phyloP scores from a whole-genome alignment of 2,888 invertebrate species.

The Lasioglossum malachurum region DNA sequence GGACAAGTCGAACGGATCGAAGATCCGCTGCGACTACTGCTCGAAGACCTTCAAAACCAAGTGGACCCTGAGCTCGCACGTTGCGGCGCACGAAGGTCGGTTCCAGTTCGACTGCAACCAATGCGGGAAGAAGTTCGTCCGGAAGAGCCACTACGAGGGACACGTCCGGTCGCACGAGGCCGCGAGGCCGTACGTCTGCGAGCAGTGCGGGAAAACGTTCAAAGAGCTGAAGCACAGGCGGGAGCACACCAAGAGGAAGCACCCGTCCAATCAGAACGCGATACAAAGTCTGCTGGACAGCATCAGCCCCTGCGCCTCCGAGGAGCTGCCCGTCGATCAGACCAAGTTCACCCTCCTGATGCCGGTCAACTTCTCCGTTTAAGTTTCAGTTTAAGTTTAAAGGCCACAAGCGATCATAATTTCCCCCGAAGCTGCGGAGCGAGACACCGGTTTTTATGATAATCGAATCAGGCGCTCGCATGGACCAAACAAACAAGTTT shows the following conservation, averaged over 20 bases:
- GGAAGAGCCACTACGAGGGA: slow-evolving; percentile 84
- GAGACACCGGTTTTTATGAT: not conserved
- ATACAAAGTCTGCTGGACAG: slow-evolving; percentile 81
- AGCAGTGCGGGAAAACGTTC: slow-evolving; percentile 83
- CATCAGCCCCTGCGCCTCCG: slow-evolving; percentile 79
- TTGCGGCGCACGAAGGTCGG: slow-evolving; percentile 83
- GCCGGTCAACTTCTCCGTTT: slow-evolving; percentile 81
- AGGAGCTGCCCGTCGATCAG: slow-evolving; percentile 78
- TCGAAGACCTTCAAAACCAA: slow-evolving; percentile 83
- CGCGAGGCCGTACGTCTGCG: slow-evolving; percentile 82
- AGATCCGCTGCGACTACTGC: slow-evolving; percentile 82
- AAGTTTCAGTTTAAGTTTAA: slow-evolving; percentile 20
- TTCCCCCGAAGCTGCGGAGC: not conserved
- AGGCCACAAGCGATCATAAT: not conserved
- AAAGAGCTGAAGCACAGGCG: slow-evolving; percentile 83
- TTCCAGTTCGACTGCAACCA: slow-evolving; percentile 83
- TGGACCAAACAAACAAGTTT: slow-evolving; percentile 13
- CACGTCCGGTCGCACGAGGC: slow-evolving; percentile 83
- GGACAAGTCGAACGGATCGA: slow-evolving; percentile 59
- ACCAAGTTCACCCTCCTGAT: slow-evolving; percentile 81
- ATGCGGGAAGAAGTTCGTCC: slow-evolving; percentile 83
- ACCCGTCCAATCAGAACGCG: slow-evolving; percentile 78
- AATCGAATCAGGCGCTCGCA: not conserved
- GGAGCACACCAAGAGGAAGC: slow-evolving; percentile 83
- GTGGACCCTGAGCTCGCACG: slow-evolving; percentile 83